Evolutionary conservation across 2,888 invertebrate species (phyloP).

Genomic region (Rhodophaea formosa): DNA sequence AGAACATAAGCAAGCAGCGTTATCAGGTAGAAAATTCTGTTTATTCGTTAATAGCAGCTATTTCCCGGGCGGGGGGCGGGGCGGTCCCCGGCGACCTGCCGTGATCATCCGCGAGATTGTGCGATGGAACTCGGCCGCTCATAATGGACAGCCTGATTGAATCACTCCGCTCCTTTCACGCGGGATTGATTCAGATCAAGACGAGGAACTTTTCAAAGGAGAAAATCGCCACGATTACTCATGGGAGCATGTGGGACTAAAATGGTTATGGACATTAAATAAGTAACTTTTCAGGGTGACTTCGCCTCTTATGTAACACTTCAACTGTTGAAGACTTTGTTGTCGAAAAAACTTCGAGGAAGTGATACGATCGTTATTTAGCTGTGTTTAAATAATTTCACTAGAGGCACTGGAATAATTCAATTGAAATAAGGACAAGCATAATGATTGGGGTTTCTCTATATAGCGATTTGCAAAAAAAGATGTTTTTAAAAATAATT

Average conservation of each 20-base stretch:
- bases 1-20: conserved; percentile 49
- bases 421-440: too few species aligned
- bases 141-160: conserved; percentile 66
- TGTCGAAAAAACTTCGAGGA: too few species aligned
- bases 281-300: background rate
- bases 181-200: conserved; percentile 56
- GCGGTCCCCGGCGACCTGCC: conserved; percentile 32
- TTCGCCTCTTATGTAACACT: too few species aligned
- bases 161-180: conserved; percentile 60
- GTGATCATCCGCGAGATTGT: conserved; percentile 56
- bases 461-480: too few species aligned
- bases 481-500: too few species aligned
- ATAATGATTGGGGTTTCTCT: too few species aligned
- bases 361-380: too few species aligned
- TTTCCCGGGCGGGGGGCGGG: conserved; percentile 39
- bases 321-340: too few species aligned
- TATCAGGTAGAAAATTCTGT: conserved; percentile 61
- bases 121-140: conserved; percentile 51
- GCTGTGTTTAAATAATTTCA: too few species aligned
- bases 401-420: too few species aligned
- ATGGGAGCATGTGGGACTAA: background rate
- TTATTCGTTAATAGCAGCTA: conserved; percentile 61
- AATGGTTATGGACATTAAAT: background rate
- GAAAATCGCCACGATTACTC: conserved; percentile 13
- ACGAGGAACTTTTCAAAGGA: conserved; percentile 39